These are phyloP conservation scores for Choreutis nemorana DNA, from an alignment of 2,888 invertebrate genomes.

Conservation along the genomic window DNA sequence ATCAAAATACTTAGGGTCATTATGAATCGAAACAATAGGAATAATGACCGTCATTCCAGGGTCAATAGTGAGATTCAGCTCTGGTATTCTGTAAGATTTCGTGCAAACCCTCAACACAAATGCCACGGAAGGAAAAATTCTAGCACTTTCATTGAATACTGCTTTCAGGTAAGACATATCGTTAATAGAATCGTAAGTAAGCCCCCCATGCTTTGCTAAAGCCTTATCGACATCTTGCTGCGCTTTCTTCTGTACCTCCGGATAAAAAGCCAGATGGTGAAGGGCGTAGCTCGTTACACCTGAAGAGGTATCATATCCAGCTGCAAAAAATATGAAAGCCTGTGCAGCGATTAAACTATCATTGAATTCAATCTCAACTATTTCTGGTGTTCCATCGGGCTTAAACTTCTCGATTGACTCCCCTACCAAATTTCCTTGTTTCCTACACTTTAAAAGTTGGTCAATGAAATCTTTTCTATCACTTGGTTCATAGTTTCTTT, in stretches of 20 bases:
- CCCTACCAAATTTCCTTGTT: conserved; percentile 39
- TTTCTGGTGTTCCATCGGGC: conserved; percentile 32
- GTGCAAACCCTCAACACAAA: conserved; percentile 39
- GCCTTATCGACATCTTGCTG: conserved; percentile 48
- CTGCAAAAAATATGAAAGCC: conserved; percentile 53
- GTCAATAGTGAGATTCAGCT: conserved; percentile 36
- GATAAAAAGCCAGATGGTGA: conserved; percentile 53
- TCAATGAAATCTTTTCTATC: conserved; percentile 55
- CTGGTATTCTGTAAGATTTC: conserved; percentile 44
- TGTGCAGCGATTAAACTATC: conserved; percentile 43
- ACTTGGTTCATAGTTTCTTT: conserved; percentile 35
- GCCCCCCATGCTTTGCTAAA: conserved; percentile 30
- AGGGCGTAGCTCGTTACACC: conserved; percentile 52
- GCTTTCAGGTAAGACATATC: conserved; percentile 48
- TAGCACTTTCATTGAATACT: conserved; percentile 46
- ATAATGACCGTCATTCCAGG: conserved; percentile 36
- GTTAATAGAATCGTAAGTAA: conserved; percentile 44
- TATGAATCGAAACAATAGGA: conserved; percentile 45
- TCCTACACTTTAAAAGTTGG: conserved; percentile 36
- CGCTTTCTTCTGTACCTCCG: conserved; percentile 44
- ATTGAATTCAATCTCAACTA: conserved; percentile 33
- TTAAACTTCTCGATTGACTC: conserved; percentile 41
- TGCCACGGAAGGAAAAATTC: conserved; percentile 47
- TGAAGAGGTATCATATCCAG: conserved; percentile 62
- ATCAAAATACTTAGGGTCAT: conserved; percentile 40